These are phyloP conservation scores for Bunonema sp. DNA, from an alignment of 2,888 invertebrate genomes.

Conservation along the genomic window DNA sequence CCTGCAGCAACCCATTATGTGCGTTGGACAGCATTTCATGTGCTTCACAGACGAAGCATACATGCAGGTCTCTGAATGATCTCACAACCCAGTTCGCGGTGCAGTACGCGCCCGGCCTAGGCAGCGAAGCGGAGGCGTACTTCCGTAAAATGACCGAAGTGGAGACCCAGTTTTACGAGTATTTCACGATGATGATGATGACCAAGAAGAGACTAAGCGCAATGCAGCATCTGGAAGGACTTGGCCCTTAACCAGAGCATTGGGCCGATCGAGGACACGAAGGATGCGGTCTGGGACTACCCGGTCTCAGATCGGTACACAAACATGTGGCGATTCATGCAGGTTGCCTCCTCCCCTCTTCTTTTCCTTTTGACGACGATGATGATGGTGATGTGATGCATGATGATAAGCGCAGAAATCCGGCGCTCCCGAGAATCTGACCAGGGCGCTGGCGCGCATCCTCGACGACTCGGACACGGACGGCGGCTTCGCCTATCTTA, in stretches of 20 bases:
- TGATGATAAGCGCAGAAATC: background rate
- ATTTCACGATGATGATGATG: conserved; percentile 45
- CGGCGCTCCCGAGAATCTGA: background rate
- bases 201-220: too few relatives aligned
- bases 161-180: conserved; percentile 84
- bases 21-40: background rate
- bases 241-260: conserved; percentile 87
- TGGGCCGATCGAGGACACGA: conserved; percentile 71
- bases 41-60: background rate
- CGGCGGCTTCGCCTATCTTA: conserved; percentile 22
- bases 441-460: background rate
- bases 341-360: background rate
- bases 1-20: conserved; percentile 38
- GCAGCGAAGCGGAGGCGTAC: conserved; percentile 76
- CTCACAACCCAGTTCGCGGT: conserved; percentile 87
- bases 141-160: conserved; percentile 89
- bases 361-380: background rate
- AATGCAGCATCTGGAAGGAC: conserved; percentile 78
- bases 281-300: conserved; percentile 94
- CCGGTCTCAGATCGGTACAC: conserved; percentile 94
- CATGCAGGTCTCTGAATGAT: conserved; percentile 59
- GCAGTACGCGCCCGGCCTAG: conserved; percentile 76
- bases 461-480: background rate
- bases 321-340: conserved; percentile 79
- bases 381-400: background rate